Evolutionary conservation across 2,113 vertebrate species (phyloP), one percentile per base, ranked within the genome.

Genomic region (Dicerorhinus sumatrensis): DNA sequence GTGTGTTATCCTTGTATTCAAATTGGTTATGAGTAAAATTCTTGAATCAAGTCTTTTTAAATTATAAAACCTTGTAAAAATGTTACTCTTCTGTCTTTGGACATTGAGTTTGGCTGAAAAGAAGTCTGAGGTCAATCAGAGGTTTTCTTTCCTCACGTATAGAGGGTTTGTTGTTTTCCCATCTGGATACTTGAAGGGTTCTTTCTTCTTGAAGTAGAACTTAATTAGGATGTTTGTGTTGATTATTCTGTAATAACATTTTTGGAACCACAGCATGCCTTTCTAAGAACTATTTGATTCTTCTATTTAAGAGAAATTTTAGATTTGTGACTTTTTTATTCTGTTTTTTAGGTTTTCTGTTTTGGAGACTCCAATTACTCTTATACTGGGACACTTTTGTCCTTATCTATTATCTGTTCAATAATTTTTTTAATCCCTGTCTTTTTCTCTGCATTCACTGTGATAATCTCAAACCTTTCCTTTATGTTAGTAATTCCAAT

Each of bases 21-120:
- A n/a, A 42, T 75, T 92, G 42, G 67, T 89, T 95, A 70, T 89
- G 69, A 88, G 92, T 94, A 77, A 87, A 86, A 83, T 92, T 82
- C 36, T 88, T 89, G 23, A 6, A 18, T 92, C 29, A 83, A 62
- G 6, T 85, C 14, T 39, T 94, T 88, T 79, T 96, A 72, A 33
- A 36, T 89, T 88, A 48, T 72, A 72, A 89, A 89, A 83, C n/a
- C 63, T 56, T 92, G 18, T 95, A 84, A 95, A 92, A 88, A 54
- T 76, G 42, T 88, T 96, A 62, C 3, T 88, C 27, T 63, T 67
- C 51, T 56, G 82, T 88, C 31, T 96, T 54, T 54, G 12, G 51
- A 83, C 36, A 48, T 36, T 83, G 81, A 46, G 1, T 82, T 76
- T 95, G 62, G 7, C 83, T 88, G 29, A 87, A 87, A 92, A 89